Conservation (phyloP, 2,113 vertebrate genomes). For the Siniperca chuatsi region DNA sequence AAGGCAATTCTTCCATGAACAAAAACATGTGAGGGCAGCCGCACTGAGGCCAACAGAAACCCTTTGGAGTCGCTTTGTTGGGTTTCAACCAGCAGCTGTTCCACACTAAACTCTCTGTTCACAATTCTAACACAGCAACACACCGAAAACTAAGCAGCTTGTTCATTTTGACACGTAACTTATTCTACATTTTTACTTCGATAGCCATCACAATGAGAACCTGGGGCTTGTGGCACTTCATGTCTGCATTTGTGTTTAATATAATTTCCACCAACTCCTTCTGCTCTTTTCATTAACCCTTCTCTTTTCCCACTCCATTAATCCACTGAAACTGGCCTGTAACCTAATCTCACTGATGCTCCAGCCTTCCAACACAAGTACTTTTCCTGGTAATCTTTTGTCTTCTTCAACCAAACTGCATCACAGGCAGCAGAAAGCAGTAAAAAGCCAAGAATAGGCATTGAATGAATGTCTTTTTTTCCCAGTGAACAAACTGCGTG, state of each 20-base stretch:
- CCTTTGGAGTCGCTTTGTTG: not conserved
- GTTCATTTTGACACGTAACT: not conserved
- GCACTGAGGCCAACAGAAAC: constrained; percentile 5
- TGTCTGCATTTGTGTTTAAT: not conserved
- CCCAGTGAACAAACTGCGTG: not conserved
- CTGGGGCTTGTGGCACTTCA: not conserved
- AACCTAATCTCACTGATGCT: constrained; percentile 14
- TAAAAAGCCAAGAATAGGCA: not conserved
- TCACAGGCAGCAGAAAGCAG: not conserved
- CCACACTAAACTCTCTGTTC: not conserved
- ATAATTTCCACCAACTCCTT: not conserved
- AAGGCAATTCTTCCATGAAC: constrained; percentile 32
- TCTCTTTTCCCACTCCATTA: not conserved
- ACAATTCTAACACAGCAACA: not conserved
- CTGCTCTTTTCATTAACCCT: constrained; percentile 4
- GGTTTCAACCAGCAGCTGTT: constrained; percentile 34
- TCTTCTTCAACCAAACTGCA: not conserved
- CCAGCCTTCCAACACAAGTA: not conserved
- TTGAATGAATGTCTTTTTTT: not conserved
- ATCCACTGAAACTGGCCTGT: not conserved
- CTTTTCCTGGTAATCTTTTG: not conserved
- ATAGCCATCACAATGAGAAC: not conserved
- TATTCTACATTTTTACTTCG: not conserved
- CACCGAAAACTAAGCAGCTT: not conserved
- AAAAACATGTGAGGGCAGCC: not conserved